Evolutionary conservation across 2,888 invertebrate genomes (phyloP).

Genomic region (Drosophila rellima): DNA sequence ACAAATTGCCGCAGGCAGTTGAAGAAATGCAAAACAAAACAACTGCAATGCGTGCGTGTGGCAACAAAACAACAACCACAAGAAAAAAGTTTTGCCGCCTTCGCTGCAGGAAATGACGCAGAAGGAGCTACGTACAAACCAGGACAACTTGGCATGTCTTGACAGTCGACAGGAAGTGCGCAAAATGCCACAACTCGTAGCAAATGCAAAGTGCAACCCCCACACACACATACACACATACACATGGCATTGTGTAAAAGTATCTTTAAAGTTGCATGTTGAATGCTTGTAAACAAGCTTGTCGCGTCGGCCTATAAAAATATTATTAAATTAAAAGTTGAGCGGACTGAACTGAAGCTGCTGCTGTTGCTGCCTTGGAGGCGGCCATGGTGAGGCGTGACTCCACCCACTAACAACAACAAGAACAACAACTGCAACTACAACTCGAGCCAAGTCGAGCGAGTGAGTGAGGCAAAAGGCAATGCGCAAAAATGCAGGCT

Average conservation of each 20-base stretch:
- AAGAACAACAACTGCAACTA: slow-evolving; percentile 25
- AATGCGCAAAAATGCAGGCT: slow-evolving; percentile 67
- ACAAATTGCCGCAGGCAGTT: slow-evolving; percentile 47
- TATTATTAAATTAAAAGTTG: slow-evolving; percentile 81
- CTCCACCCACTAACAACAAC: slow-evolving; percentile 68
- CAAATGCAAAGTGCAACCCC: slow-evolving; percentile 58
- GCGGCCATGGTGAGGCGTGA: slow-evolving; percentile 64
- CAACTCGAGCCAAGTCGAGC: slow-evolving; percentile 21
- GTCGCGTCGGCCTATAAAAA: slow-evolving; percentile 80
- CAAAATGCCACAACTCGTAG: slow-evolving; percentile 82
- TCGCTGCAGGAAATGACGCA: slow-evolving; percentile 56
- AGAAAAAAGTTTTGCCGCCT: slow-evolving; percentile 52
- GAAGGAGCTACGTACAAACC: slow-evolving; percentile 36
- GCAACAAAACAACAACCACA: slow-evolving; percentile 32
- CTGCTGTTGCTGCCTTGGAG: slow-evolving; percentile 23
- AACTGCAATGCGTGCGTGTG: slow-evolving; percentile 81
- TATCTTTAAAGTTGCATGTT: slow-evolving; percentile 81
- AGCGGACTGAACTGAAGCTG: slow-evolving; percentile 45
- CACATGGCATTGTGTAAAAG: slow-evolving; percentile 56
- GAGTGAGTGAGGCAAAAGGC: slow-evolving; percentile 51
- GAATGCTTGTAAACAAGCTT: slow-evolving; percentile 79
- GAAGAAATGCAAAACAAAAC: slow-evolving; percentile 58
- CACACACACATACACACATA: slow-evolving; percentile 21
- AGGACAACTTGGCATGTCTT: slow-evolving; percentile 64
- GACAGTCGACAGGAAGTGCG: slow-evolving; percentile 85